Percentiles rank a stretch among this genome's conserved stretches.
Evolutionary conservation across 2,888 invertebrate genomes (phyloP).

Genomic region (Hipparchia sbordonii): DNA sequence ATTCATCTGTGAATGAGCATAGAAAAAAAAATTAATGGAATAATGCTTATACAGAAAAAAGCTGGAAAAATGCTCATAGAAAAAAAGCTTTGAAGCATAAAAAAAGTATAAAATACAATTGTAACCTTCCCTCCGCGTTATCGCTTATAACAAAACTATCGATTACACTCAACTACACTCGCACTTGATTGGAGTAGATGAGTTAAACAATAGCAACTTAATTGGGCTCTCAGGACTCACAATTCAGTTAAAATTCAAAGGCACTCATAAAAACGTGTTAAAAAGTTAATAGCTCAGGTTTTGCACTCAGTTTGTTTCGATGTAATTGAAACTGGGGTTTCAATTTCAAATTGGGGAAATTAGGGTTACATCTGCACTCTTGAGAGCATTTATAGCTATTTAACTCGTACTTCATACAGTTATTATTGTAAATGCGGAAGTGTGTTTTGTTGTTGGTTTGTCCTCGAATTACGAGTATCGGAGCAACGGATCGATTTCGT

Average conservation of each 20-base stretch:
- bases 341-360: slow-evolving; percentile 28
- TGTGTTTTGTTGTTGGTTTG: too few relatives aligned
- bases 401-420: background rate
- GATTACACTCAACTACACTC: slow-evolving; percentile 42
- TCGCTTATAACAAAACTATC: slow-evolving; percentile 45
- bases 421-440: background rate
- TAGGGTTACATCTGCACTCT: slow-evolving; percentile 18
- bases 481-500: too few relatives aligned
- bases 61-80: too few relatives aligned
- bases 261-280: slow-evolving; percentile 50
- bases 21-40: too few relatives aligned
- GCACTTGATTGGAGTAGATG: slow-evolving; percentile 38
- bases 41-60: too few relatives aligned
- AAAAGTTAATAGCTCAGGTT: slow-evolving; percentile 39
- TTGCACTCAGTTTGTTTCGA: slow-evolving; percentile 31
- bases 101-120: slow-evolving; percentile 4
- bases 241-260: slow-evolving; percentile 57
- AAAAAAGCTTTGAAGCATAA: background rate
- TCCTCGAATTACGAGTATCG: too few relatives aligned
- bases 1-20: too few relatives aligned
- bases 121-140: background rate
- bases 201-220: slow-evolving; percentile 52
- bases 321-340: slow-evolving; percentile 25
- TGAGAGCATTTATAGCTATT: background rate
- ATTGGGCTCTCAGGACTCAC: slow-evolving; percentile 47